A percentile compares a stretch with the other conserved stretches of the same genome.
Conservation (phyloP, 2,888 invertebrate species). For the Drosophila pegasa region DNA sequence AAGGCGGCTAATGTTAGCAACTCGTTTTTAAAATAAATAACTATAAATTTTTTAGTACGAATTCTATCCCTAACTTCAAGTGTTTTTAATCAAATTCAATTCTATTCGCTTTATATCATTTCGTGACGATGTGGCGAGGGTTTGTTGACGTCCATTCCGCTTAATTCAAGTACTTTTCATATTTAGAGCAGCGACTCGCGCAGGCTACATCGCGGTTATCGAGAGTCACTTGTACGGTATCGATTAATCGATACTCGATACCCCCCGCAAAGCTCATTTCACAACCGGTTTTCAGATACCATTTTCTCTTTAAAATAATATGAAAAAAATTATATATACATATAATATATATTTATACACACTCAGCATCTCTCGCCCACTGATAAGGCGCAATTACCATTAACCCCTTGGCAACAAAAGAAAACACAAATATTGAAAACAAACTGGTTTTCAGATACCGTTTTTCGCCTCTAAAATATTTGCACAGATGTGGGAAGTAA, state of each 20-base stretch:
- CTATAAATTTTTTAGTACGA: background rate
- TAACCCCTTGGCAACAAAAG: background rate
- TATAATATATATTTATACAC: background rate
- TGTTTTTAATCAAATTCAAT: conserved; percentile 4
- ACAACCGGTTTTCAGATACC: conserved; percentile 24
- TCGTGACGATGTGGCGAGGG: conserved; percentile 44
- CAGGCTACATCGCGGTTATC: conserved; percentile 19
- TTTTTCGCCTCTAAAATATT: too few species aligned
- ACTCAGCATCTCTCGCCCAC: background rate
- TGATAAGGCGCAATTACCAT: background rate
- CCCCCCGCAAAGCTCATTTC: background rate
- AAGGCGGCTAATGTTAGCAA: conserved; percentile 7
- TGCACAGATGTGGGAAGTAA: too few species aligned
- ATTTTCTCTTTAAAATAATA: background rate
- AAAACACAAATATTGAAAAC: conserved; percentile 2
- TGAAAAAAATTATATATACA: background rate
- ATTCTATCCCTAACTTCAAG: background rate
- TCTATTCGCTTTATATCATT: conserved; percentile 19
- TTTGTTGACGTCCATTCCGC: conserved; percentile 54
- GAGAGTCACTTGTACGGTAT: conserved; percentile 12
- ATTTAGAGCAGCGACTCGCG: conserved; percentile 31
- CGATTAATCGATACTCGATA: conserved; percentile 54
- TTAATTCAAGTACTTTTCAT: conserved; percentile 46
- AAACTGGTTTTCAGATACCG: too few species aligned
- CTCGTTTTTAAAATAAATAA: background rate